Evolutionary conservation across 2,113 vertebrate species (phyloP).

Genomic region (Gracilinanus agilis): DNA sequence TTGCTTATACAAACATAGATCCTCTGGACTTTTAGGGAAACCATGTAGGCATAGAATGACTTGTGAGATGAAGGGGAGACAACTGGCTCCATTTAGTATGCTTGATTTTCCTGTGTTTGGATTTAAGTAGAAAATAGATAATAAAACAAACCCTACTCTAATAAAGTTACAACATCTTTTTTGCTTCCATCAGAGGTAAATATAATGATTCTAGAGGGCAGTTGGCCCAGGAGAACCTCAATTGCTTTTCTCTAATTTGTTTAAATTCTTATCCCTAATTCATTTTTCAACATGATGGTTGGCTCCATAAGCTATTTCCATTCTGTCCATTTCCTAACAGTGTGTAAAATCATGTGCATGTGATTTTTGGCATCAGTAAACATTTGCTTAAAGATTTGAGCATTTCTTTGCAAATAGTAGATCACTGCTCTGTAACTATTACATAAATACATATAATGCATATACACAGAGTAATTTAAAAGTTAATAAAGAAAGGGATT

Average conservation of each 20-base stretch:
- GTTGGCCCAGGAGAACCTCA: background rate
- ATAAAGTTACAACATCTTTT: background rate
- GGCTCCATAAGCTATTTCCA: background rate
- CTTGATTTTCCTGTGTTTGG: background rate
- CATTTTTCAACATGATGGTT: background rate
- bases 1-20: background rate
- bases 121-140: constrained; percentile 31
- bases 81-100: background rate
- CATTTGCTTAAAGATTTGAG: background rate
- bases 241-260: background rate
- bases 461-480: background rate
- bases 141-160: background rate
- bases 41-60: background rate
- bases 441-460: background rate
- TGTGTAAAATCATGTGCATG: background rate
- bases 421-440: background rate
- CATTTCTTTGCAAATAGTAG: background rate
- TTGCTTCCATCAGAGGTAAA: background rate
- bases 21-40: background rate
- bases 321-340: background rate
- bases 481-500: background rate
- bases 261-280: background rate
- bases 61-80: background rate
- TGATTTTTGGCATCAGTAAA: background rate
- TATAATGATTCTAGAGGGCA: background rate